phyloP scores from a whole-genome alignment of 2,797 vertebrate species.

The Valencia hispanica region DNA sequence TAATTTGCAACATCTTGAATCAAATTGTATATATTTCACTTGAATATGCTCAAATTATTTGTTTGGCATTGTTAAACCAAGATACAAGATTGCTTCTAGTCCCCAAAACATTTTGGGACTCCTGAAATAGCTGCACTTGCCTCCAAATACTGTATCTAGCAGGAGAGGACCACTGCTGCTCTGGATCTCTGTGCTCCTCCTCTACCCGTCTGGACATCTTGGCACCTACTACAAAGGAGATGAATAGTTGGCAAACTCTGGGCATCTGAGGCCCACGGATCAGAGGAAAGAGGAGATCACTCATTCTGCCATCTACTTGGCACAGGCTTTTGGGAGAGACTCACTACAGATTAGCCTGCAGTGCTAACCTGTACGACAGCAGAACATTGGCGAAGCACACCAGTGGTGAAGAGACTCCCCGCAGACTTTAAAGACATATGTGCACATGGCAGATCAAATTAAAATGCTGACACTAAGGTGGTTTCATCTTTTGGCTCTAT shows the following conservation, averaged over 20 bases:
- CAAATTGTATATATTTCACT: neutral
- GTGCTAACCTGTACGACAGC: constrained; percentile 76
- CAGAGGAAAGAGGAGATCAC: constrained; percentile 75
- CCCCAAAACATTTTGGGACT: constrained; percentile 38
- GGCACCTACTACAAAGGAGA: constrained; percentile 77
- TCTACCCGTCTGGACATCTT: constrained; percentile 72
- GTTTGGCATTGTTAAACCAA: constrained; percentile 9
- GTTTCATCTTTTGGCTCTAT: constrained; percentile 78
- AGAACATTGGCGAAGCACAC: constrained; percentile 70
- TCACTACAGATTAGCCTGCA: constrained; percentile 80
- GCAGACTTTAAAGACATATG: constrained; percentile 80
- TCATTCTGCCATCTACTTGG: constrained; percentile 77
- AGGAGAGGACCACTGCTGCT: constrained; percentile 54
- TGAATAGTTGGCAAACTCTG: constrained; percentile 69
- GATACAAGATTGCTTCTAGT: constrained; percentile 34
- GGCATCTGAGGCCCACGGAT: constrained; percentile 68
- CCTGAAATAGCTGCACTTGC: constrained; percentile 41
- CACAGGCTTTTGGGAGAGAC: constrained; percentile 64
- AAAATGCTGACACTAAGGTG: constrained; percentile 79
- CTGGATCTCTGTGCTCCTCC: constrained; percentile 67
- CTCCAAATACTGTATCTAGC: constrained; percentile 38
- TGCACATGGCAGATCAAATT: constrained; percentile 78
- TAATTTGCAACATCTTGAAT: neutral
- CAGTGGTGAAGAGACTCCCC: constrained; percentile 72
- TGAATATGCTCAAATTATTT: constrained; percentile 4